Conservation (phyloP, 2,888 invertebrate species). For the Macaria notata region DNA sequence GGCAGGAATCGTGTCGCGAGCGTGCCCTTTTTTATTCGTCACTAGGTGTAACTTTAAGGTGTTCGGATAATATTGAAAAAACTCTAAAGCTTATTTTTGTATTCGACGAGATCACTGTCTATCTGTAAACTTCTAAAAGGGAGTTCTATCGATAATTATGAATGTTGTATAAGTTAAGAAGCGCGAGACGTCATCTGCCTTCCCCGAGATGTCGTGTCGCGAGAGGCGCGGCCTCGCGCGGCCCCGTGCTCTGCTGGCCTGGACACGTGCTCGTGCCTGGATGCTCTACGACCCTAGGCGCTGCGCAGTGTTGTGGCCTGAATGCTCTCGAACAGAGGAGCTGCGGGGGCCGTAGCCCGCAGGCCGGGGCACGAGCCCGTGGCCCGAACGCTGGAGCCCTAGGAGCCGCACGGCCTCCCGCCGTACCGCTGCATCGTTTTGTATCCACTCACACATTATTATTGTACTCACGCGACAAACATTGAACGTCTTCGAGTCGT, state of each 20-base stretch:
- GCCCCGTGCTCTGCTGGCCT: slow-evolving; percentile 21
- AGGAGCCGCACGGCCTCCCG: background rate
- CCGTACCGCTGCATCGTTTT: background rate
- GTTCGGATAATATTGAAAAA: slow-evolving; percentile 75
- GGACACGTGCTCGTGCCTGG: background rate
- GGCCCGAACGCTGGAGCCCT: too few relatives aligned
- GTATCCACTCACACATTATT: slow-evolving; percentile 43
- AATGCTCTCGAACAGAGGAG: too few relatives aligned
- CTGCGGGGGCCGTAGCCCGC: slow-evolving; percentile 25
- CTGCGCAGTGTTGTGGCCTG: slow-evolving; percentile 4
- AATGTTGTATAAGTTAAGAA: slow-evolving; percentile 45
- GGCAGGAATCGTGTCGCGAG: slow-evolving; percentile 67
- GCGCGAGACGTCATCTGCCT: slow-evolving; percentile 73
- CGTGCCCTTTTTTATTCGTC: slow-evolving; percentile 70
- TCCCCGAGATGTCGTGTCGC: slow-evolving; percentile 75
- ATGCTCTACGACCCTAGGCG: background rate
- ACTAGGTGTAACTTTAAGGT: slow-evolving; percentile 73
- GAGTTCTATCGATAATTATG: slow-evolving; percentile 56
- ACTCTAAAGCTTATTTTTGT: slow-evolving; percentile 82
- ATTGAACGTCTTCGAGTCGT: slow-evolving; percentile 58
- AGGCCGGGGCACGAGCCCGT: slow-evolving; percentile 17
- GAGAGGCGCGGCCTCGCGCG: slow-evolving; percentile 41
- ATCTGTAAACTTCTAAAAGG: slow-evolving; percentile 73
- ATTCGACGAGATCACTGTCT: slow-evolving; percentile 76
- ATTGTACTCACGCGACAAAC: slow-evolving; percentile 43